A percentile compares a stretch with the other conserved stretches of the same genome.
Conservation (phyloP, 2,113 vertebrate species). For the Nanger granti region DNA sequence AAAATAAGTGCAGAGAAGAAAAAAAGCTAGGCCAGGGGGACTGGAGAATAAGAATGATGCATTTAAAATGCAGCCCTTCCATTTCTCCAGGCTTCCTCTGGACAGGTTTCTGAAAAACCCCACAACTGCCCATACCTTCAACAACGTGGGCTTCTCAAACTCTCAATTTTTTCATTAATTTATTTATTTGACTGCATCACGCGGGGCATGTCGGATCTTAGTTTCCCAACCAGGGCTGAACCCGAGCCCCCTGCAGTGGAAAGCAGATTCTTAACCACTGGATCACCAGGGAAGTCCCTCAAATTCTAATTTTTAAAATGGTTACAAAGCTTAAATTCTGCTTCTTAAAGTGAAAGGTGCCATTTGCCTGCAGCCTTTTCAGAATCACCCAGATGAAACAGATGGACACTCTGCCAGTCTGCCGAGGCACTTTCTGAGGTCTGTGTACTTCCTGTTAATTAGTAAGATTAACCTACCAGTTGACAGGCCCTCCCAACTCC, state of each 20-base stretch:
- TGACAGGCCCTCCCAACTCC: neutral
- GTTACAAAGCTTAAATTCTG: neutral
- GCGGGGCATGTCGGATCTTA: rapidly evolving
- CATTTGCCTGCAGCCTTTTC: slow-evolving; percentile 61
- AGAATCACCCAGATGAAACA: slow-evolving; percentile 58
- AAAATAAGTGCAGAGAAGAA: slow-evolving; percentile 28
- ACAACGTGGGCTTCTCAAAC: neutral
- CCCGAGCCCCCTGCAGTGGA: neutral
- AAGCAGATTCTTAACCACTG: neutral
- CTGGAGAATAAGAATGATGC: neutral
- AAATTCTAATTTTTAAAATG: neutral
- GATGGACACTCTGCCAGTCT: neutral
- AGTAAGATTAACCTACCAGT: slow-evolving; percentile 59
- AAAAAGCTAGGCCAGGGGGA: neutral
- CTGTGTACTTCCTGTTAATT: slow-evolving; percentile 70
- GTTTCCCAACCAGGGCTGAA: neutral
- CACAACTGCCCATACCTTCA: neutral
- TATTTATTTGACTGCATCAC: neutral
- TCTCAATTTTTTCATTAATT: neutral
- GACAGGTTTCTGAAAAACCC: neutral
- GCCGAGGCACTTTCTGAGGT: slow-evolving; percentile 47
- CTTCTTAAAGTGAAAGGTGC: slow-evolving; percentile 30
- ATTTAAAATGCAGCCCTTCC: neutral
- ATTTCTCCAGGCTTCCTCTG: neutral
- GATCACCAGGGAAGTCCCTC: neutral